Conservation (phyloP, 2,888 invertebrate species). For the Cataglyphis livida region DNA sequence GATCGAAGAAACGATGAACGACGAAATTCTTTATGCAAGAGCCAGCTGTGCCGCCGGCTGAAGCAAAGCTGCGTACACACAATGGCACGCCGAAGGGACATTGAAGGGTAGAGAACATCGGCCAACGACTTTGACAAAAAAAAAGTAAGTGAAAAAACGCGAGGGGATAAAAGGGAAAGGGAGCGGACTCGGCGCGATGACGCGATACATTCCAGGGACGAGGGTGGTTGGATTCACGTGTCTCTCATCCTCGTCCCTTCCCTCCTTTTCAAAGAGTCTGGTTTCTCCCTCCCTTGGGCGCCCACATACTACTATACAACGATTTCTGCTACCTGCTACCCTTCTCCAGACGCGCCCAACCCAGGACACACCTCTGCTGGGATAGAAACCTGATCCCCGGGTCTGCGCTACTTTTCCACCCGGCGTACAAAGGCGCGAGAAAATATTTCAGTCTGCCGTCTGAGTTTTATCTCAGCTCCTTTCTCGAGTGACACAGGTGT, state of each 20-base stretch:
- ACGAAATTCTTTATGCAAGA: constrained; percentile 48
- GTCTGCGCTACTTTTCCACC: constrained; percentile 1
- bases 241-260: constrained; percentile 46
- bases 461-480: constrained; percentile 41
- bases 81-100: constrained; percentile 66
- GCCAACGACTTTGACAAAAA: constrained; percentile 34
- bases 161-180: constrained; percentile 19
- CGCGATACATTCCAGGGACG: constrained; percentile 77
- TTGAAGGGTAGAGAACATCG: constrained; percentile 41
- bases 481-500: constrained; percentile 52
- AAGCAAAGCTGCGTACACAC: constrained; percentile 75
- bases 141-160: constrained; percentile 2
- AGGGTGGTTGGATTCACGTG: constrained; percentile 72
- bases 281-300: constrained; percentile 22
- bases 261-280: constrained; percentile 4
- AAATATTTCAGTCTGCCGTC: constrained; percentile 39
- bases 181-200: constrained; percentile 68
- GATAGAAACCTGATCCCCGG: constrained; percentile 52
- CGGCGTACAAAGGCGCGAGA: constrained; percentile 28
- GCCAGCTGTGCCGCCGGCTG: constrained; percentile 78
- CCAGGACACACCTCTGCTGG: constrained; percentile 39
- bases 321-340: constrained; percentile 68
- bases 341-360: constrained; percentile 51
- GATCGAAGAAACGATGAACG: constrained; percentile 23
- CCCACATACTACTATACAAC: constrained; percentile 20